Evolutionary conservation across 2,797 vertebrate genomes (phyloP), one percentile per base, ranked within the genome.

Genomic region (Orestias chungarensis): DNA sequence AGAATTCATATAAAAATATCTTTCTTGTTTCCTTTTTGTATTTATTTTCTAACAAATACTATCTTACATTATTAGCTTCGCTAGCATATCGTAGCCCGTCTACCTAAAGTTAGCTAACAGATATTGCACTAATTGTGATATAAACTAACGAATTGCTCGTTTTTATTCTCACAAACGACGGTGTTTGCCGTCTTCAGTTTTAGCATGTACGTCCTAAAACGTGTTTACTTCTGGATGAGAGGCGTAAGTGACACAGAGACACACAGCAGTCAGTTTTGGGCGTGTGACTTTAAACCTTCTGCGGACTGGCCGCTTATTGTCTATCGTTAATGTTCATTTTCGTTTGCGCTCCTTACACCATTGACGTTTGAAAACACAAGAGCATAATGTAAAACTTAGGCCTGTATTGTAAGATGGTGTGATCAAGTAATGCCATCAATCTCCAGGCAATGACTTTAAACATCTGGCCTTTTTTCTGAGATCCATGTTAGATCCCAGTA

Each of bases 351-450:
- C 50, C 47, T 71, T 79, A 75, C 64, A 85, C 82, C 76, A 74
- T 70, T 89, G 87, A 88, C 90, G 86, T 88, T 91, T 92, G 73
- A 78, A 54, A 83, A 91, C 80, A 89, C 74, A 40, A 92, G 67
- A 66, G 47, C 79, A n/a, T n/a, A n/a, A n/a, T 70, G 83, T 91
- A 84, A 76, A 89, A 87, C 68, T 86, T 76, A 66, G 82, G 85
- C 83, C 80, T 85, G 54, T 84, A 82, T 82, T 87, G 69, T 80
- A 82, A 87, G n/a, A n/a, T 76, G 80, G 73, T 82, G 82, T 91
- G 81, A 88, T 91, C 83, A 88, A 83, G 81, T 88, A 82, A 90
- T 91, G 79, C 77, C 78, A 54, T 81, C 66, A 64, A 86, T 85
- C 81, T 78, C 76, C 64, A 81, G 42, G 54, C 80, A 86, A 62